Conservation (phyloP, 2,888 invertebrate genomes). For the Scrobipalpa costella region DNA sequence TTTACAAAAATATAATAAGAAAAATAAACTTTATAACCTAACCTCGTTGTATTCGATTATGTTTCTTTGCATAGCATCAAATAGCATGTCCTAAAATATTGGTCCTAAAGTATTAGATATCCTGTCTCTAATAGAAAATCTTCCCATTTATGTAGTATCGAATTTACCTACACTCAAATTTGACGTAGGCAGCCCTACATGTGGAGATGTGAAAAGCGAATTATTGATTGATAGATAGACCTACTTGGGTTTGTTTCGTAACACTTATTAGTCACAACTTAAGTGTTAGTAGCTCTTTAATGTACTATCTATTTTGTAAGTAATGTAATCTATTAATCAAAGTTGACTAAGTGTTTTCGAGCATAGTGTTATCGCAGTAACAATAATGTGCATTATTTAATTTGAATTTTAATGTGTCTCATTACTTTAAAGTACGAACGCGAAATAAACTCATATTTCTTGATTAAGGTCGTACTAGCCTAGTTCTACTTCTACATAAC, state of each 20-base stretch:
- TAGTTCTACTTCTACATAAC: no score
- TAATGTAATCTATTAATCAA: slow-evolving; percentile 1
- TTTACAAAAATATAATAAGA: no score
- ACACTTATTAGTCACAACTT: slow-evolving; percentile 12
- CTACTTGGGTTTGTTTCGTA: slow-evolving; percentile 16
- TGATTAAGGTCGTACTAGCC: no score
- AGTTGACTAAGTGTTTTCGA: neutral
- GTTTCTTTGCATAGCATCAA: no score
- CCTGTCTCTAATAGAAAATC: no score
- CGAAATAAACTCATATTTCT: neutral
- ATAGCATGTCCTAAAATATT: no score
- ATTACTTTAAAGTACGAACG: neutral
- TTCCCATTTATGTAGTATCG: no score
- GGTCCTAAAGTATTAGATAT: no score
- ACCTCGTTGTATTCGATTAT: no score
- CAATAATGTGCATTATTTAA: neutral
- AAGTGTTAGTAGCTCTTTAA: neutral
- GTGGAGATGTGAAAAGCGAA: slow-evolving; percentile 5
- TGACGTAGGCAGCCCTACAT: neutral
- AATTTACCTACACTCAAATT: neutral
- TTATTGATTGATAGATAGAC: slow-evolving; percentile 26
- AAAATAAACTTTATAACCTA: no score
- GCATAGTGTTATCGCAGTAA: neutral
- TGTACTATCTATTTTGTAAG: neutral
- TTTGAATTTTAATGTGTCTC: neutral